A percentile compares a stretch with the other conserved stretches of the same genome.
Conservation (phyloP, 1,140 invertebrate genomes). For the Probaryconus sp. region DNA sequence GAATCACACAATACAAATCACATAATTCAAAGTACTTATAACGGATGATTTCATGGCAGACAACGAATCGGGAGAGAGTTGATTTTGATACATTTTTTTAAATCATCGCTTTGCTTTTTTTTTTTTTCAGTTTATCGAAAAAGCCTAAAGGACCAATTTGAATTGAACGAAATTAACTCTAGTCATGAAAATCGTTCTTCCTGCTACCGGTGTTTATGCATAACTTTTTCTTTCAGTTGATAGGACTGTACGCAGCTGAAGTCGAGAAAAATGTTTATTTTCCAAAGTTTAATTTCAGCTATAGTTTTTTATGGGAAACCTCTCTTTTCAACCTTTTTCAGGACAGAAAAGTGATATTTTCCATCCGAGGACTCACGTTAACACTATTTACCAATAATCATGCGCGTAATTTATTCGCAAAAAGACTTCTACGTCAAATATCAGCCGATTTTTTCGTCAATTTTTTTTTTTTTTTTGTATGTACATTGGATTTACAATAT, state of each 20-base stretch:
- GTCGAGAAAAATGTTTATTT: too few relatives aligned
- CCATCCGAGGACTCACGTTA: not conserved
- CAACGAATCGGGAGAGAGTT: constrained; percentile 12
- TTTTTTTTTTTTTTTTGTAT: constrained; percentile 11
- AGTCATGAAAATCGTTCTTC: constrained; percentile 65
- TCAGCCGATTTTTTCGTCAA: constrained; percentile 13
- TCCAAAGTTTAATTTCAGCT: too few relatives aligned
- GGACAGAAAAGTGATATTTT: too few relatives aligned
- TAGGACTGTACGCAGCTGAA: too few relatives aligned
- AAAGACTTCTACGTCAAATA: constrained; percentile 10
- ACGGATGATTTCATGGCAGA: constrained; percentile 35
- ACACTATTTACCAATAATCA: too few relatives aligned
- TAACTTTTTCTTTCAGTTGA: too few relatives aligned
- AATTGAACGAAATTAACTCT: constrained; percentile 60
- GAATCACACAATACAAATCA: not conserved
- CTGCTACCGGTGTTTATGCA: too few relatives aligned
- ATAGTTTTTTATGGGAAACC: too few relatives aligned
- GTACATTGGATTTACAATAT: constrained; percentile 7
- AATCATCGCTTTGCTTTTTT: constrained; percentile 5
- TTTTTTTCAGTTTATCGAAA: constrained; percentile 7
- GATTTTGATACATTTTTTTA: constrained; percentile 31
- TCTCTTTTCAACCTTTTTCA: too few relatives aligned
- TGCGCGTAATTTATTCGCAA: not conserved
- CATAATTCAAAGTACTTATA: constrained; percentile 41
- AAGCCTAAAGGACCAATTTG: too few relatives aligned